Evolutionary conservation across 2,888 invertebrate species (phyloP), one percentile per base, ranked within the genome.

Genomic region (Pyrgus malvae): DNA sequence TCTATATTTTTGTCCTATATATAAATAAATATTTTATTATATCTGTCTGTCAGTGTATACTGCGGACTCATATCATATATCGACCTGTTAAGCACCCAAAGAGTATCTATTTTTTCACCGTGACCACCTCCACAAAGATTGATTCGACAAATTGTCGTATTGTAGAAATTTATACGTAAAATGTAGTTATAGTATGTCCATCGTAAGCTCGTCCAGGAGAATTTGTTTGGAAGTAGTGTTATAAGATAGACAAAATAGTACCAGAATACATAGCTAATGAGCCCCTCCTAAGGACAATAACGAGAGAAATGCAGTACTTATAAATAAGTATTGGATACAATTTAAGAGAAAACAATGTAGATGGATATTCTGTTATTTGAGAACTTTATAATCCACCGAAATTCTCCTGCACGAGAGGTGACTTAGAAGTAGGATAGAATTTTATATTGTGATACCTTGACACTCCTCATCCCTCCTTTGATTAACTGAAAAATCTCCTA

Each of bases 51-150:
- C 27, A 40, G 21, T 8, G 5, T 8, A 25, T 17, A 29, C 16
- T 17, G 23, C 54, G 23, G 46, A 6, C 40, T 45, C 7, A 17
- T 16, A 40, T 35, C 21, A 46, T 46, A 54, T 54, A 54, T 46
- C 53, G 53, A 53, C 46, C 17, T 74, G 66, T 60, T 67, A 67
- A 76, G 76, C 54, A 46, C 54, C 54, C 78, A 79, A 68, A 65
- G 62, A 71, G 60, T 14, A 64, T 72, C 65, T 76, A 74, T 76
- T 75, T 75, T 73, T 76, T 50, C 72, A 76, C 54, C 68, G 79
- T 73, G 79, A 78, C 81, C 78, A 77, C 72, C 69, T 79, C 80
- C 54, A 46, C 2, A 25, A 40, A 29, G 12, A 14, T 45, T 50
- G 31, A 27, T 54, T 25, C 40, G 54, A 54, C 45, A 6, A 21